Percentiles rank a stretch among this genome's conserved stretches.
phyloP scores from a whole-genome alignment of 2,797 vertebrate species.

The Arremon aurantiirostris region DNA sequence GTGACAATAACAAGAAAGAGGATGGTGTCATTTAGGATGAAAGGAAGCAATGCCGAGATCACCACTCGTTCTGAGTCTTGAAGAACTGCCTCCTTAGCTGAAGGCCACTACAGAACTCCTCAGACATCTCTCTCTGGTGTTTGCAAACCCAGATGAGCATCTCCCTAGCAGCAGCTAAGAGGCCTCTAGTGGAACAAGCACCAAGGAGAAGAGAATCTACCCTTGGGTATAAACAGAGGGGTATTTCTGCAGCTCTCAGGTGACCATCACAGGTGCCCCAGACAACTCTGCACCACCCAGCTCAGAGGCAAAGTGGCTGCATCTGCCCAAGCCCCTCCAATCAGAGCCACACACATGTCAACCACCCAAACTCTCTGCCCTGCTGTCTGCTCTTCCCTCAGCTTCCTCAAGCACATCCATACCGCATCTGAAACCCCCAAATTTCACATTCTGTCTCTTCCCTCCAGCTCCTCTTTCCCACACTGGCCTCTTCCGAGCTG shows the following conservation, averaged over 20 bases:
- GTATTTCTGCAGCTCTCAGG: not conserved
- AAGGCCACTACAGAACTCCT: not conserved
- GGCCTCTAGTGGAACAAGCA: not conserved
- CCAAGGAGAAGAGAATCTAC: not conserved
- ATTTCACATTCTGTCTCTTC: not conserved
- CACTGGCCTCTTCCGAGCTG: accelerated
- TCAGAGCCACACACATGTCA: accelerated
- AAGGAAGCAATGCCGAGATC: not conserved
- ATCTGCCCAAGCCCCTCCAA: not conserved
- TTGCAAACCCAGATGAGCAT: not conserved
- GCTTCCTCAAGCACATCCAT: not conserved
- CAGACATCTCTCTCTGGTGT: not conserved
- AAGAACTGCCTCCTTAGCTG: not conserved
- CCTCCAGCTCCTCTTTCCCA: not conserved
- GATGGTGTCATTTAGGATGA: not conserved
- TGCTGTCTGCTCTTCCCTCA: not conserved
- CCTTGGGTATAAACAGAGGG: not conserved
- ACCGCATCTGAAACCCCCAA: accelerated
- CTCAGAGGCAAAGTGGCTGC: not conserved
- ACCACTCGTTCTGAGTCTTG: not conserved
- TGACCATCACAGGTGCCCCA: accelerated
- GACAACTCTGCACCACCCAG: not conserved
- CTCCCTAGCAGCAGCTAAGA: not conserved
- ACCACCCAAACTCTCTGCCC: not conserved
- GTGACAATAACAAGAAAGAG: not conserved